Evolutionary conservation across 2,888 invertebrate genomes (phyloP).

Genomic region (Tenthredo mesomela): DNA sequence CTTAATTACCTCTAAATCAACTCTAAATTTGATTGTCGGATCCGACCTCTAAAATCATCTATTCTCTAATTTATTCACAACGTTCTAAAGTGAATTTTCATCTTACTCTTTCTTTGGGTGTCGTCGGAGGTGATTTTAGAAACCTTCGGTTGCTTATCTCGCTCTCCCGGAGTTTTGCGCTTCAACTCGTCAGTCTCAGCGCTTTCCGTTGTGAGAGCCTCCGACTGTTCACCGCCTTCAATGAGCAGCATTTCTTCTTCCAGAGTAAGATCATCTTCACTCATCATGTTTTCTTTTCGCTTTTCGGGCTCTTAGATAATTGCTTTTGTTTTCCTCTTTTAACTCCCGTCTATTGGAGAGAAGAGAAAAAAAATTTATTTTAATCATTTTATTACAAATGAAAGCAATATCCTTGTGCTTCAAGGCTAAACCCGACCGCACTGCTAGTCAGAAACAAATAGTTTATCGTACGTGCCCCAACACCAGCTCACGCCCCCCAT

Average conservation of each 20-base stretch:
- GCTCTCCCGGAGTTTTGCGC: too few species aligned
- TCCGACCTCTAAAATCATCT: too few species aligned
- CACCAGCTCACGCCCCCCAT: neutral
- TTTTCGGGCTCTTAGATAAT: slow-evolving; percentile 4
- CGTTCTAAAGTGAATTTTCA: too few species aligned
- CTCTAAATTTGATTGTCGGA: too few species aligned
- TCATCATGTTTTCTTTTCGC: slow-evolving; percentile 1
- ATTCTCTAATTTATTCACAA: too few species aligned
- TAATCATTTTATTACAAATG: too few species aligned
- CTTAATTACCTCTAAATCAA: neutral
- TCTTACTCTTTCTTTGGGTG: too few species aligned
- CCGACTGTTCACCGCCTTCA: too few species aligned
- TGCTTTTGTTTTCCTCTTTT: neutral
- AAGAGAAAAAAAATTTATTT: neutral
- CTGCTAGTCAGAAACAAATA: slow-evolving; percentile 12
- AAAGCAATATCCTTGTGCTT: neutral
- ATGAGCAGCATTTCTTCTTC: neutral
- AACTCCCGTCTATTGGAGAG: neutral
- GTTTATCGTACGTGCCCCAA: neutral
- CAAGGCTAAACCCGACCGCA: slow-evolving; percentile 6
- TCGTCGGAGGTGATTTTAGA: too few species aligned
- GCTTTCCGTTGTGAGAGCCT: too few species aligned
- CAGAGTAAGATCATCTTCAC: neutral
- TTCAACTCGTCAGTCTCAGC: too few species aligned
- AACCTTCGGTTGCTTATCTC: too few species aligned